Conservation (phyloP, 2,888 invertebrate genomes). For the Lissonota sp. region DNA sequence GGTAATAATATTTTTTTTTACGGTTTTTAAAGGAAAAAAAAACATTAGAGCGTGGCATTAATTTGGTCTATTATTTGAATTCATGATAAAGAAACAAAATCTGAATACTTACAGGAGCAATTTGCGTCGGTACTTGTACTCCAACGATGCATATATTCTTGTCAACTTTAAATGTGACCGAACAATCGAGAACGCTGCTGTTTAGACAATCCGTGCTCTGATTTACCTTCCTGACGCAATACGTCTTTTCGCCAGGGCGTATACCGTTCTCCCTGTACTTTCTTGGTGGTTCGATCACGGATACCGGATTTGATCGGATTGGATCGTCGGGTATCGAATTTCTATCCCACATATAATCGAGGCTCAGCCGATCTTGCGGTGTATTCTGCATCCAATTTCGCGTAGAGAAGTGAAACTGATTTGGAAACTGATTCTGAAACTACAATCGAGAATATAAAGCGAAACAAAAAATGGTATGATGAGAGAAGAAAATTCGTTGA, state of each 20-base stretch:
- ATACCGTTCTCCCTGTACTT: conserved; percentile 59
- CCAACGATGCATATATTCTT: conserved; percentile 92
- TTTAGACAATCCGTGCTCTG: conserved; percentile 91
- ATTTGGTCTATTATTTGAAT: too few relatives aligned
- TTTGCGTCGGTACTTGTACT: conserved; percentile 91
- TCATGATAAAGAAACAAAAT: not conserved
- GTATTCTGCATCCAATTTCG: too few relatives aligned
- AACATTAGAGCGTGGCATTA: too few relatives aligned
- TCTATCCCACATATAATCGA: too few relatives aligned
- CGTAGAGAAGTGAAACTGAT: not conserved
- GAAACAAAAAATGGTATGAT: not conserved
- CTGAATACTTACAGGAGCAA: conserved; percentile 82
- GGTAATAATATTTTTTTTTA: too few relatives aligned
- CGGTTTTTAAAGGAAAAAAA: too few relatives aligned
- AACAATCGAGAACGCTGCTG: conserved; percentile 90
- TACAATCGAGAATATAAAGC: not conserved
- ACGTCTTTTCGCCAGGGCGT: conserved; percentile 85
- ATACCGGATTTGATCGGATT: conserved; percentile 5
- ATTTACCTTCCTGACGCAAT: conserved; percentile 88
- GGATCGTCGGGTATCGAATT: too few relatives aligned
- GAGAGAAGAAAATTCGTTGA: not conserved
- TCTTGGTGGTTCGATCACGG: conserved; percentile 38
- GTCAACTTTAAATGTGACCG: conserved; percentile 92
- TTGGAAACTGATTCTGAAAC: conserved; percentile 13
- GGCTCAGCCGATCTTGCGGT: too few relatives aligned